Evolutionary conservation across 2,797 vertebrate genomes (phyloP), one percentile per base, ranked within the genome.

Genomic region (Coilia nasus): DNA sequence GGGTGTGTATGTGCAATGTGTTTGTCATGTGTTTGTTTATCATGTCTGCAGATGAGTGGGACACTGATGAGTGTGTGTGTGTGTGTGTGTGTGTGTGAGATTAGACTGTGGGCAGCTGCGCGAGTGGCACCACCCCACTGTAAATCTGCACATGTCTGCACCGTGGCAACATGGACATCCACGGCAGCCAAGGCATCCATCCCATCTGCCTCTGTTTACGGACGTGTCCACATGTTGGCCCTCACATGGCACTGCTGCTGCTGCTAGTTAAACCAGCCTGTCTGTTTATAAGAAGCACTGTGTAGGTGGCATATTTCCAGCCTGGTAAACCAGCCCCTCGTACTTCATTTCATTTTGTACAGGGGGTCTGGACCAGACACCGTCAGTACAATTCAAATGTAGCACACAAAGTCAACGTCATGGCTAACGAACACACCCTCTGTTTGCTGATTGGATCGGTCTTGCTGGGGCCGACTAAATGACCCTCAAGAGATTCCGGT

Each of bases 101-200:
- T 41, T n/a, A 10, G 31, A 3, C 28, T 11, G 47, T 41, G n/a
- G 78, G 64, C 56, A 83, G 59, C 21, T 62, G 85, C 47, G 75
- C 80, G 62, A 19, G 80, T 50, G 57, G 25, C 50, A 75, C 50
- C 50, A 9, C 54, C 50, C 86, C 46, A 14, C 50, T 75, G 41
- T 87, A 88, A 87, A 85, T 88, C 82, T 41, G 35, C 35, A 41
- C 5, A n/a, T n/a, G n/a, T n/a, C n/a, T 41, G 35, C 35, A 5
- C 35, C 35, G 35, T 41, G 35, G 35, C 35, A 41, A 41, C 35
- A 41, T 41, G 2, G n/a, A n/a, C n/a, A n/a, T n/a, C n/a, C n/a
- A n/a, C n/a, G n/a, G 35, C 57, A 64, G 75, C 56, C 80, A 86
- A 9, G 21, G 59, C 71, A 85, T 82, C 84, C 71, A 85, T 82